Conservation (phyloP, 2,888 invertebrate species). For the Ophonus ardosiacus region DNA sequence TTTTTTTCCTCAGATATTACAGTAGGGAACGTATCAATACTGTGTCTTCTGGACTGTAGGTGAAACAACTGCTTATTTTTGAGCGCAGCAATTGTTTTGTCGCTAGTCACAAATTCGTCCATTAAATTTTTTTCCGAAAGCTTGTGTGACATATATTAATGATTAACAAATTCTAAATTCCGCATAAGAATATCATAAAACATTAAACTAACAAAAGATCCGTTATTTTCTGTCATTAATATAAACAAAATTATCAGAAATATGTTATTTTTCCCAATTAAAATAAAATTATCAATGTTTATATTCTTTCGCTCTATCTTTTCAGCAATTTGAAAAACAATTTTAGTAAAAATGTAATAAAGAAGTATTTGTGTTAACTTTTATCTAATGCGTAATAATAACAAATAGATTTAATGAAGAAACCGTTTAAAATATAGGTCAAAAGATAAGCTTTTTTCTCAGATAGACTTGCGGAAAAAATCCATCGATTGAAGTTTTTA, state of each 20-base stretch:
- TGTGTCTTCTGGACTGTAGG: too few species aligned
- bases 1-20: too few species aligned
- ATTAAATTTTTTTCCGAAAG: too few species aligned
- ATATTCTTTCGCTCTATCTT: constrained; percentile 11
- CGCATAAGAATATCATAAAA: too few species aligned
- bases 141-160: too few species aligned
- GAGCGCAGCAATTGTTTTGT: too few species aligned
- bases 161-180: too few species aligned
- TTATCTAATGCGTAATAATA: constrained; percentile 48
- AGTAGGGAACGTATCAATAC: too few species aligned
- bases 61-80: too few species aligned
- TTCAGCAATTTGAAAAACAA: constrained; percentile 33
- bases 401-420: constrained; percentile 43
- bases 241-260: constrained; percentile 18
- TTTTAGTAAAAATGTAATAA: constrained; percentile 37
- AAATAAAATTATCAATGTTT: constrained; percentile 46
- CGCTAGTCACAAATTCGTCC: too few species aligned
- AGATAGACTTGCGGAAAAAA: neutral
- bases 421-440: constrained; percentile 38
- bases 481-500: constrained; percentile 46
- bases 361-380: constrained; percentile 46
- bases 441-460: constrained; percentile 38
- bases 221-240: neutral
- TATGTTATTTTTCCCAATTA: constrained; percentile 37
- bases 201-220: neutral